Conservation (phyloP, 2,797 vertebrate genomes). For the Steatocranus sp. region DNA sequence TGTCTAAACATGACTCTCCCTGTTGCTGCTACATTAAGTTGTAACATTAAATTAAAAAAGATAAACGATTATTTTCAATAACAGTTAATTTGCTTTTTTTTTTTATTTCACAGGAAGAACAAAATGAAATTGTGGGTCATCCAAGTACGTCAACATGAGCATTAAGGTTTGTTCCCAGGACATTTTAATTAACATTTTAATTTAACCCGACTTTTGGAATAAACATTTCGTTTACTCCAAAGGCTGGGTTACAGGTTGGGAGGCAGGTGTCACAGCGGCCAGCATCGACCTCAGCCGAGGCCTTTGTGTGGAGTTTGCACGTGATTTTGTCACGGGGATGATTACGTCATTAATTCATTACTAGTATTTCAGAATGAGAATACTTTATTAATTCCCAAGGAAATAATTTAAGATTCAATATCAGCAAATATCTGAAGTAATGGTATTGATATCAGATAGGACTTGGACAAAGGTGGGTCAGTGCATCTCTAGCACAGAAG, state of each 20-base stretch:
- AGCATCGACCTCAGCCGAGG: neutral
- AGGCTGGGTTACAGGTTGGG: neutral
- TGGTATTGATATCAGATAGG: neutral
- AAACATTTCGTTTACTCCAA: fast-evolving
- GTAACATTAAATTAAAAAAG: fast-evolving
- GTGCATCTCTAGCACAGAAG: neutral
- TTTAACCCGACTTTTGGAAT: neutral
- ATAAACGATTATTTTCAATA: neutral
- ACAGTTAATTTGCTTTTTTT: fast-evolving
- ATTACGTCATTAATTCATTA: neutral
- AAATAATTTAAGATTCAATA: neutral
- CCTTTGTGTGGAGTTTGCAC: neutral
- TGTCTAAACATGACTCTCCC: neutral
- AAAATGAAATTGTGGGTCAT: neutral
- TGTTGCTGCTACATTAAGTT: neutral
- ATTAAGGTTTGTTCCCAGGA: neutral
- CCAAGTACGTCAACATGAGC: neutral
- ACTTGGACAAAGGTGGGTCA: neutral
- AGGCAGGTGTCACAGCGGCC: neutral
- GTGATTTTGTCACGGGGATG: neutral
- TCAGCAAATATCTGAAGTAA: neutral
- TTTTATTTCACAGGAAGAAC: neutral
- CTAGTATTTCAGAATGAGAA: neutral
- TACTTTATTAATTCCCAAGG: neutral
- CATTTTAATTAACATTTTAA: neutral